Evolutionary conservation across 2,888 invertebrate genomes (phyloP).

Genomic region (Eristalis arbustorum): DNA sequence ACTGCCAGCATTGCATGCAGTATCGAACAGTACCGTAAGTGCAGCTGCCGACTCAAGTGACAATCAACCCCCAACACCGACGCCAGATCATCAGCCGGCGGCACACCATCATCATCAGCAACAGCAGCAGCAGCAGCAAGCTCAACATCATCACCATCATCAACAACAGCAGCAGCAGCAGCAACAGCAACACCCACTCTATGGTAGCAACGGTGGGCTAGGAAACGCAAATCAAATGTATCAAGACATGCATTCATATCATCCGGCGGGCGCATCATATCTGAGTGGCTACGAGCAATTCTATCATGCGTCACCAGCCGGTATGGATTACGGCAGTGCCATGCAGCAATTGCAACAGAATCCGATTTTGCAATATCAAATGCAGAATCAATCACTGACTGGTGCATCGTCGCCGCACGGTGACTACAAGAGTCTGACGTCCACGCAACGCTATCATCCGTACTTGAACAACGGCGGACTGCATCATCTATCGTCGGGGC

Average conservation of each 20-base stretch:
- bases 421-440: conserved; percentile 55
- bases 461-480: conserved; percentile 75
- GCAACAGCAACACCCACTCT: conserved; percentile 72
- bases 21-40: conserved; percentile 82
- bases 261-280: conserved; percentile 73
- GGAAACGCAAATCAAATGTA: conserved; percentile 68
- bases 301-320: conserved; percentile 75
- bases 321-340: conserved; percentile 72
- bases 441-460: conserved; percentile 77
- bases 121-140: conserved; percentile 78
- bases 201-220: conserved; percentile 63
- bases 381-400: conserved; percentile 51
- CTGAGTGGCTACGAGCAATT: conserved; percentile 79
- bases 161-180: conserved; percentile 74
- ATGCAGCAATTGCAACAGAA: conserved; percentile 64
- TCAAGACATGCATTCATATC: conserved; percentile 73
- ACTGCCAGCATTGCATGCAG: conserved; percentile 79
- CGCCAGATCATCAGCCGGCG: conserved; percentile 74
- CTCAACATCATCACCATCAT: conserved; percentile 82
- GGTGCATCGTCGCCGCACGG: conserved; percentile 38
- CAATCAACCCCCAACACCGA: conserved; percentile 80
- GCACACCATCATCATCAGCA: conserved; percentile 42
- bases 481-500: conserved; percentile 49
- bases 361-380: conserved; percentile 52
- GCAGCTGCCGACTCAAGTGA: conserved; percentile 90